Evolutionary conservation across 1,140 invertebrate genomes (phyloP), one percentile per base, ranked within the genome.

Genomic region (Drosophila malerkotliana): DNA sequence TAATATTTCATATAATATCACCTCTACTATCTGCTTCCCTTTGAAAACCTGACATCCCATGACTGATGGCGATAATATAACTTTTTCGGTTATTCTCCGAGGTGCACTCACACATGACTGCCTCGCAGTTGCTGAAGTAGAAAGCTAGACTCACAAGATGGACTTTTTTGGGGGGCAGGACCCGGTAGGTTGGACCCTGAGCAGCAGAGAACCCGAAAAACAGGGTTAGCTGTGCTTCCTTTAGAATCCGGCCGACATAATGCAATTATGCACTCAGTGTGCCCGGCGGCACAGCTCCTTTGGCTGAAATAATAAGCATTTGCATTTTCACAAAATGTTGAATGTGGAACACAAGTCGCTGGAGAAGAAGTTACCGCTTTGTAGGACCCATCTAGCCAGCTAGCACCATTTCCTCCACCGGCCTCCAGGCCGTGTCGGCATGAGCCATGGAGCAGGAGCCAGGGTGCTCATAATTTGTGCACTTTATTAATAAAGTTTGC

Each of bases 401-500:
- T 24, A 6, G 8, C 7, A 2, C 26, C 8, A 26, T 21, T 10
- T 3, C 10, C n/a, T 6, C 9, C 24, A 8, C 1, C 1, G 10
- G 8, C 45, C 24, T 28, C 26, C 26, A 28, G 26, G 75, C 76
- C 79, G 72, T 83, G 57, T 61, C 58, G 54, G 53, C 56, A 44
- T 54, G 26, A 28, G 26, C 34, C 34, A 37, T 37, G 59, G 18
- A 18, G 68, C 59, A 66, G 64, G 60, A 55, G 73, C 59, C 62
- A 79, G 72, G 72, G 62, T 77, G 80, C 81, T 80, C 73, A 79
- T 77, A 84, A 80, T 84, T 82, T 78, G 68, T 87, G 78, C 82
- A 75, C 55, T 78, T 85, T 85, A 85, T 85, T 85, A 85, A 85
- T 85, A 85, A 85, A 85, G 81, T 85, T 85, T 84, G 60, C 63